These are phyloP conservation scores for Amitus sp. DNA, from an alignment of 2,888 invertebrate species.

Conservation along the genomic window DNA sequence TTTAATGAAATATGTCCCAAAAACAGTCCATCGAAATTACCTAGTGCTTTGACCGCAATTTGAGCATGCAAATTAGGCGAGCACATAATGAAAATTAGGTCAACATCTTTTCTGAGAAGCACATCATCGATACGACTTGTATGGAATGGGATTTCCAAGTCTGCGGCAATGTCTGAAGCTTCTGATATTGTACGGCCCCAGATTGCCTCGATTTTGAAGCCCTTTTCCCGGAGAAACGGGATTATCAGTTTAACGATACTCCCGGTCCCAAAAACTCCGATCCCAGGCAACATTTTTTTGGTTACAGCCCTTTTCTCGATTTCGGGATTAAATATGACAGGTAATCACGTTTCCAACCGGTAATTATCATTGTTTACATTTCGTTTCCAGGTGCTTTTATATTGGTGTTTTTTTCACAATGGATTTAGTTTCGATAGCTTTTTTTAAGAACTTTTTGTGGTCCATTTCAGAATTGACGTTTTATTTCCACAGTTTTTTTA, in stretches of 20 bases:
- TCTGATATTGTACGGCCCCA: slow-evolving; percentile 90
- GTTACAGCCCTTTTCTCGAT: too few species aligned
- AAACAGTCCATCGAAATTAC: too few species aligned
- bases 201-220: slow-evolving; percentile 93
- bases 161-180: slow-evolving; percentile 80
- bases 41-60: slow-evolving; percentile 92
- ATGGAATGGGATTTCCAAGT: slow-evolving; percentile 85
- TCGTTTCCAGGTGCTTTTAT: too few species aligned
- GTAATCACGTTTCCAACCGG: too few species aligned
- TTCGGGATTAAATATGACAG: neutral
- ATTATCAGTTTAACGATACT: slow-evolving; percentile 87
- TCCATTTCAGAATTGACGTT: too few species aligned
- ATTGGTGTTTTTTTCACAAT: too few species aligned
- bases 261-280: slow-evolving; percentile 84
- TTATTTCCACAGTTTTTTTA: too few species aligned
- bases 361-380: too few species aligned
- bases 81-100: slow-evolving; percentile 92
- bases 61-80: slow-evolving; percentile 94
- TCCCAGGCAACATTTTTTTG: neutral
- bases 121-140: slow-evolving; percentile 95
- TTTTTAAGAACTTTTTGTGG: too few species aligned
- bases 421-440: too few species aligned
- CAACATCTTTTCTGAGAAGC: slow-evolving; percentile 90
- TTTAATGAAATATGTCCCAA: too few species aligned
- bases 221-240: slow-evolving; percentile 89